Percentiles rank a stretch among this genome's conserved stretches.
Conservation (phyloP, 2,888 invertebrate genomes). For the Campoplex nolae region DNA sequence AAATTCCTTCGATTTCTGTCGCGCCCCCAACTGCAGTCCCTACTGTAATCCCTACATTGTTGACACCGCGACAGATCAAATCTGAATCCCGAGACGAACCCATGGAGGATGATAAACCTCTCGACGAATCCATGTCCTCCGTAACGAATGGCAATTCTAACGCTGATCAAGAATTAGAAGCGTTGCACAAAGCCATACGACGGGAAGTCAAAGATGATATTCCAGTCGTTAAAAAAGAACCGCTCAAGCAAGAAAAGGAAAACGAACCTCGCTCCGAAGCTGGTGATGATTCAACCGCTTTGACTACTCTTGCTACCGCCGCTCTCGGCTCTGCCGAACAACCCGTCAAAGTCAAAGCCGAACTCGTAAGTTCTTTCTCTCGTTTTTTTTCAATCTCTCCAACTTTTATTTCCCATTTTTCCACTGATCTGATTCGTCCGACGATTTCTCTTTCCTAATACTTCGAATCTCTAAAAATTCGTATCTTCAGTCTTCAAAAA, state of each 20-base stretch:
- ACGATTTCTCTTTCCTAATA: too few species aligned
- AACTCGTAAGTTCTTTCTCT: constrained; percentile 69
- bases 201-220: constrained; percentile 74
- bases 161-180: constrained; percentile 74
- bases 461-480: neutral
- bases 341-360: constrained; percentile 75
- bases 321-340: constrained; percentile 86
- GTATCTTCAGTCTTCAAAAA: neutral
- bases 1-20: constrained; percentile 1
- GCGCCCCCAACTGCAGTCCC: constrained; percentile 71
- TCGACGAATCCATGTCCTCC: constrained; percentile 67
- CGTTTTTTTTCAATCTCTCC: neutral
- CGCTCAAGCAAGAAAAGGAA: constrained; percentile 75
- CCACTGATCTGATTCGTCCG: neutral
- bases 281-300: constrained; percentile 88
- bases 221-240: constrained; percentile 65
- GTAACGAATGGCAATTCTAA: constrained; percentile 74
- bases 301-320: constrained; percentile 90
- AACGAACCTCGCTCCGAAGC: constrained; percentile 85
- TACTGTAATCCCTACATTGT: constrained; percentile 34
- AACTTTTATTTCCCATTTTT: neutral
- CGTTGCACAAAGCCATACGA: constrained; percentile 67
- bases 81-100: constrained; percentile 60
- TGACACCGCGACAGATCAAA: constrained; percentile 58
- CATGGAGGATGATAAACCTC: constrained; percentile 66